phyloP scores from a whole-genome alignment of 2,888 invertebrate genomes.

The Diplolepis rosae region DNA sequence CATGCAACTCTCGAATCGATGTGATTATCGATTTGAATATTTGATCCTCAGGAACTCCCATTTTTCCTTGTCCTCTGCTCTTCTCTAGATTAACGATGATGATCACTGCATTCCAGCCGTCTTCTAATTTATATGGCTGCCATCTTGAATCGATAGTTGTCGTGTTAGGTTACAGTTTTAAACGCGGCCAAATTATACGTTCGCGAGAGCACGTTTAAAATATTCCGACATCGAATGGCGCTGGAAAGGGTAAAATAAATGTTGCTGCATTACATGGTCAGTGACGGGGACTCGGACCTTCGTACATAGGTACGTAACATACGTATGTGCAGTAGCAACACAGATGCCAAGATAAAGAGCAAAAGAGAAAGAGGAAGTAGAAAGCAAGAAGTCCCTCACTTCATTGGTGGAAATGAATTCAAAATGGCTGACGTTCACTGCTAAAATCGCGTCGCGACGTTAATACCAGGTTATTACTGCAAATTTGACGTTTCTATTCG shows the following conservation, averaged over 20 bases:
- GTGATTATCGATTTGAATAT: too few species aligned
- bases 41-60: too few species aligned
- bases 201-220: conserved; percentile 67
- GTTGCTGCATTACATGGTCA: conserved; percentile 69
- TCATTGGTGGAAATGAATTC: conserved; percentile 72
- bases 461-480: conserved; percentile 59
- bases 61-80: too few species aligned
- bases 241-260: conserved; percentile 71
- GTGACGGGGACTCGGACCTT: conserved; percentile 42
- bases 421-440: conserved; percentile 67
- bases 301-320: conserved; percentile 51
- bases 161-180: conserved; percentile 72
- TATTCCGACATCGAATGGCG: conserved; percentile 67
- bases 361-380: conserved; percentile 49
- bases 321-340: conserved; percentile 50
- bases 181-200: conserved; percentile 72
- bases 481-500: conserved; percentile 66
- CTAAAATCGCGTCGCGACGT: conserved; percentile 68
- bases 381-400: conserved; percentile 63
- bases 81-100: conserved; percentile 16
- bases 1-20: too few species aligned
- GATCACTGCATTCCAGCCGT: conserved; percentile 50
- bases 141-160: conserved; percentile 69
- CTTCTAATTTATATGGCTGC: conserved; percentile 68
- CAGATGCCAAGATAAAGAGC: conserved; percentile 45